Evolutionary conservation across 2,113 vertebrate genomes (phyloP).

Genomic region (Ictalurus punctatus): DNA sequence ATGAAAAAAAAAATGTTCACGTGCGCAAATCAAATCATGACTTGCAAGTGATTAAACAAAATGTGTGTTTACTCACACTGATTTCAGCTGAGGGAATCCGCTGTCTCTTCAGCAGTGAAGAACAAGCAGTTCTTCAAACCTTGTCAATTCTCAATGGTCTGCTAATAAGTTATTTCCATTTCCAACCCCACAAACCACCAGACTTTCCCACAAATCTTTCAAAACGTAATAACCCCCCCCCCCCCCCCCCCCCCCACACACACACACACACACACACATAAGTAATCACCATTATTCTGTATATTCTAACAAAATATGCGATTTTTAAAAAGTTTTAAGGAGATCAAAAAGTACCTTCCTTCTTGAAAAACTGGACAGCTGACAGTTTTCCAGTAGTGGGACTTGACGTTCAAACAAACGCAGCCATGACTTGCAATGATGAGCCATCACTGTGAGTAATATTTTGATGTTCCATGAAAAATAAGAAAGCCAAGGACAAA

Average conservation of each 20-base stretch:
- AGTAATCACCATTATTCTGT: not conserved
- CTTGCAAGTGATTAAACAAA: not conserved
- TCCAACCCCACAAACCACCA: not conserved
- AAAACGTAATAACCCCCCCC: too few relatives aligned
- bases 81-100: not conserved
- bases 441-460: not conserved
- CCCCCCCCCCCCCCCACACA: fast-evolving
- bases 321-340: not conserved
- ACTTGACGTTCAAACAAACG: slow-evolving; percentile 9
- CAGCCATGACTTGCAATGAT: not conserved
- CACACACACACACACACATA: not conserved
- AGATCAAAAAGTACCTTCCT: not conserved
- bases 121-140: not conserved
- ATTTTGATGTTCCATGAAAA: slow-evolving; percentile 23
- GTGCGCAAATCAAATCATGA: not conserved
- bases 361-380: not conserved
- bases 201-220: not conserved
- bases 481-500: slow-evolving; percentile 25
- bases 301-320: not conserved
- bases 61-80: not conserved
- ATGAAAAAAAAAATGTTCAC: not conserved
- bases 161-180: slow-evolving; percentile 19
- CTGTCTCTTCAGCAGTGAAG: not conserved
- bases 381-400: not conserved
- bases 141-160: not conserved